Evolutionary conservation across 2,797 vertebrate genomes (phyloP), one percentile per base, ranked within the genome.

Genomic region (Distichodus sexfasciatus): DNA sequence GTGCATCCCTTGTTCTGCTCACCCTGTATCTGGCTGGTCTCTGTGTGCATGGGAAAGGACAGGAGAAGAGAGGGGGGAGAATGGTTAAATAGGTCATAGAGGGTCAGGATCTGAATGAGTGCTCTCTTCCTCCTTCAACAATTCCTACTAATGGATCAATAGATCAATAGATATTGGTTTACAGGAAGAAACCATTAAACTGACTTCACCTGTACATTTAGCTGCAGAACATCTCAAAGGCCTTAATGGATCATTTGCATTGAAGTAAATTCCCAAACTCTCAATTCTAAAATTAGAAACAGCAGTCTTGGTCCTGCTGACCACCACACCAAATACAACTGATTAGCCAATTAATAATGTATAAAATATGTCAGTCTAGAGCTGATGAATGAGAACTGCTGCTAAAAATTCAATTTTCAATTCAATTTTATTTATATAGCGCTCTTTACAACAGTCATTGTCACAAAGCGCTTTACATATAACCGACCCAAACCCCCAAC

Each of bases 11-110:
- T 51, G 48, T 29, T 57, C 14, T n/a, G n/a, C 1, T 17, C 21
- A 10, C 21, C 3, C 35, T 7, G 12, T 41, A 12, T 60, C 12
- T 48, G 8, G 2, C 14, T 41, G 38, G 23, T 24, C 29, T 38
- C 38, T 58, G 38, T 21, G 24, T 29, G 24, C 11, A 35, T 12
- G 2, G 28, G 36, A 31, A 43, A 50, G 51, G 51, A 43, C 24
- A 33, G 12, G 62, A 35, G 21, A 6, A 3, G 41, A 10, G 19
- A 29, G 44, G 35, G 35, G 33, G 5, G 40, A 54, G 15, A 43
- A 2, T 31, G 47, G 69, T 21, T 65, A 9, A 59, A 26, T 31
- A 48, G 17, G 57, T 35, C 57, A 63, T 43, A 17, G 60, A 23
- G 60, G 44, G 12, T 35, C 60, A 36, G 31, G 14, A 3, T 43